Base-by-base conservation (phyloP, 2,113 vertebrate genomes). In the rabbit (Oryctolagus cuniculus) region DNA sequence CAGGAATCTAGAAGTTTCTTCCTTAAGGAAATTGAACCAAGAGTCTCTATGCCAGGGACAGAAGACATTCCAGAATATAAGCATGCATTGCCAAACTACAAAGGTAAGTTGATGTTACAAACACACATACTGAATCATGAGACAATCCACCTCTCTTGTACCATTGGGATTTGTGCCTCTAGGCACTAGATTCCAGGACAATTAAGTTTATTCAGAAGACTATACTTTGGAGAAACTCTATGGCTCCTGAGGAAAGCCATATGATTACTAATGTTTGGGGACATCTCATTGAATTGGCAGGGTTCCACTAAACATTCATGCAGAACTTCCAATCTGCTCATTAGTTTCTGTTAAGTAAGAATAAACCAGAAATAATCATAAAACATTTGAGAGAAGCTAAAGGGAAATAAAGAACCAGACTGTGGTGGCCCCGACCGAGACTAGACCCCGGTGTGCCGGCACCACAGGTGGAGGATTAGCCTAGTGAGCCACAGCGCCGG, bases 271-370 rank as follows among this genome's bases (percentile, higher is more conserved):
- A 89, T 74, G 81, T 75, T 61, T 89, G 84, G 61, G 10, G 36
- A 72, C 44, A 73, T 61, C 22, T 78, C n/a, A 29, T 77, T 2
- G 67, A 89, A 78, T 38, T 67, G 67, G 38, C 86, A 44, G 44
- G 15, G 16, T 83, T 94, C 75, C 64, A 83, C 29, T 61, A 63
- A 95, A 92, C 55, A 22, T 17, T 11, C 6, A 27, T 82, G 72
- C 69, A 69, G 44, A 70, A 70, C 69, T 90, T 94, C 38, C 63
- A 80, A 58, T 70, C 44, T 94, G 24, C 66, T 3, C 0, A 36
- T n/a, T 70, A 64, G 19, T 80, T 78, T 55, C 58, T 64, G 38
- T 82, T 90, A 73, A 66, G 66, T 22, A 95, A 73, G 80, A 82
- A 87, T 15, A 90, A 83, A 73, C 12, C 24, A 66, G 78, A 95